phyloP scores from a whole-genome alignment of 2,113 vertebrate genomes.

The Mesoclemmys tuberculata region DNA sequence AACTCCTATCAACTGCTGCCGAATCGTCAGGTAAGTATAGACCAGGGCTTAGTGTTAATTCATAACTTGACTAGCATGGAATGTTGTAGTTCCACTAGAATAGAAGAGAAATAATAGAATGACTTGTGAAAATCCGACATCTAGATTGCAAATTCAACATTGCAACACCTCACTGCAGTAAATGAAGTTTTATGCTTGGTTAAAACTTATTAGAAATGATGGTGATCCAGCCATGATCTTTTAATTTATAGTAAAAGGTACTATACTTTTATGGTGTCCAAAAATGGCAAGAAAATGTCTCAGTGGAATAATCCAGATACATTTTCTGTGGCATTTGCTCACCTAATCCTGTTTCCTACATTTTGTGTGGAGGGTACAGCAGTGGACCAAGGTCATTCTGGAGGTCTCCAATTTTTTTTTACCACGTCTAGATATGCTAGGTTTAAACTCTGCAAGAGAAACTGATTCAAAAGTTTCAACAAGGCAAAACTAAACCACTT shows the following conservation, averaged over 20 bases:
- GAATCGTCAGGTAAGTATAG: too few relatives aligned
- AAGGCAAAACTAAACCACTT: rapidly evolving
- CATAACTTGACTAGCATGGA: neutral
- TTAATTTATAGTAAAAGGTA: neutral
- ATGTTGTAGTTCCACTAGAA: neutral
- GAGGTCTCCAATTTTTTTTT: rapidly evolving
- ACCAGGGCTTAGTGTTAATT: neutral
- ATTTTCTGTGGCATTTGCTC: rapidly evolving
- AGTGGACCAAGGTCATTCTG: neutral
- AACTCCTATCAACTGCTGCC: too few relatives aligned
- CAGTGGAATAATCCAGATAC: neutral
- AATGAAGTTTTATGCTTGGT: neutral
- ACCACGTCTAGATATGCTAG: neutral
- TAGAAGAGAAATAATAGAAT: neutral
- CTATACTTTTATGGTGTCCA: neutral
- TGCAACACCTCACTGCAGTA: neutral
- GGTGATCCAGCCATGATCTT: neutral
- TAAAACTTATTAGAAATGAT: neutral
- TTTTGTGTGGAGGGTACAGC: neutral
- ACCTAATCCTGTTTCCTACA: rapidly evolving
- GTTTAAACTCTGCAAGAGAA: neutral
- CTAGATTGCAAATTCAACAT: neutral
- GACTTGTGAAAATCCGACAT: neutral
- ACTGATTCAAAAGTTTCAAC: neutral
- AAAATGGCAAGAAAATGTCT: neutral